phyloP scores from a whole-genome alignment of 2,888 invertebrate genomes.

The Ophion slaviceki region DNA sequence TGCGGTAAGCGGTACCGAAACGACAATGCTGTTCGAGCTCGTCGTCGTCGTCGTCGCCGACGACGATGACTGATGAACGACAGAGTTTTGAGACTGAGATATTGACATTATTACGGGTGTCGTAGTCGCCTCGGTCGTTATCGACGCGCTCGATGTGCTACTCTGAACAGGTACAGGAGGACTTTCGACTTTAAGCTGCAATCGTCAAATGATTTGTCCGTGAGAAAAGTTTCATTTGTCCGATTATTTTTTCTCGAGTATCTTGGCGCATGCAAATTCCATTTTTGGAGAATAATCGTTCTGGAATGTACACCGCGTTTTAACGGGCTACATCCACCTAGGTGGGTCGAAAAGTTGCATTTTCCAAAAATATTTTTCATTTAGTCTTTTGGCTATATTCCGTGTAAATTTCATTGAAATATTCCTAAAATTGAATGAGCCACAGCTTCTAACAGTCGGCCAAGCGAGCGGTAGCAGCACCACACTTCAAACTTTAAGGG shows the following conservation, averaged over 20 bases:
- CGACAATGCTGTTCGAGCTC: slow-evolving; percentile 85
- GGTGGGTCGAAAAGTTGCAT: too few relatives aligned
- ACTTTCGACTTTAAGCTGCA: slow-evolving; percentile 78
- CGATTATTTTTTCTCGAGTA: too few relatives aligned
- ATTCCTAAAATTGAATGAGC: too few relatives aligned
- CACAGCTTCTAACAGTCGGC: too few relatives aligned
- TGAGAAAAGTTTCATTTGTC: neutral
- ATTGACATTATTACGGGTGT: slow-evolving; percentile 81
- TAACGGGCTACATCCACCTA: too few relatives aligned
- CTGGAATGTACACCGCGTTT: too few relatives aligned
- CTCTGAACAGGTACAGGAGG: slow-evolving; percentile 74
- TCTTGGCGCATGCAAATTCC: neutral
- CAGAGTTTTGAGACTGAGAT: slow-evolving; percentile 77
- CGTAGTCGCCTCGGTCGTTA: slow-evolving; percentile 76
- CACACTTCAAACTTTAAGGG: too few relatives aligned
- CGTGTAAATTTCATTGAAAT: too few relatives aligned
- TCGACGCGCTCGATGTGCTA: slow-evolving; percentile 70
- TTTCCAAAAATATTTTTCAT: too few relatives aligned
- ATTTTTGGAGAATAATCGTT: too few relatives aligned
- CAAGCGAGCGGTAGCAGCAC: too few relatives aligned
- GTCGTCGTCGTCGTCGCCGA: slow-evolving; percentile 78
- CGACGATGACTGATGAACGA: slow-evolving; percentile 75
- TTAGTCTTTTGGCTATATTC: too few relatives aligned
- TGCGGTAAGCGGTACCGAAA: slow-evolving; percentile 86
- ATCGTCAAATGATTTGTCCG: slow-evolving; percentile 25